Base-by-base conservation (phyloP, 1,140 invertebrate genomes). In the Drosophila athabasca region DNA sequence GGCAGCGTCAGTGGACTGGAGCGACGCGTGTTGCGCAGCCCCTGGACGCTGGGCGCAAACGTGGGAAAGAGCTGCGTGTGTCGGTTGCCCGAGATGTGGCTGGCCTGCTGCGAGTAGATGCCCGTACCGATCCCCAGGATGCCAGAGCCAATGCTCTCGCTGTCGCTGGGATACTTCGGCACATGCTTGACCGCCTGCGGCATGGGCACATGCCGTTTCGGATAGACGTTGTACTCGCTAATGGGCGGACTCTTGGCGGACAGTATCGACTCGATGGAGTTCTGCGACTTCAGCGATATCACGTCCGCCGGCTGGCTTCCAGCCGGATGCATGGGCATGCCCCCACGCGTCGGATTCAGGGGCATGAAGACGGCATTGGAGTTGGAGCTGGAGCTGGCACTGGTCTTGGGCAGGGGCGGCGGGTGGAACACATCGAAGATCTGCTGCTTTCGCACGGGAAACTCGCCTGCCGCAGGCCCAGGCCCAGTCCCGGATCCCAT, bases 111-210 rank as follows among this genome's bases (percentile, higher is more conserved):
- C 35, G 35, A 39, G 19, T 53, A 52, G 17, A 51, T 67, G 41
- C 76, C 76, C 0, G 45, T 62, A 2, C 55, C 67, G 2, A 61
- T 41, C 2, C 62, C 76, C 22, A 90, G 70, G 2, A 89, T 90
- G 9, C 93, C 93, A 0, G 93, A 93, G 0, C 93, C 93, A 58
- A 94, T 93, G 79, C 93, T 94, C 65, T 94, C 94, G 61, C 93
- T 94, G 57, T 94, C 94, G 39, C 93, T 94, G 6, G 93, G 93
- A 79, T 94, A 94, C 72, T 94, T 94, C 59, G 93, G 93, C 3
- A 94, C 93, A 51, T 93, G 93, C 89, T 94, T 94, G 7, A 93
- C 90, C 9, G 76, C 64, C 68, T 77, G 75, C 35, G 78, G 79
- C 80, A 91, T 79, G 17, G 87, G 84, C 41, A 79, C 74, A 41